Evolutionary conservation across 2,797 vertebrate species (phyloP).

Genomic region (Rhinogobio ventralis): DNA sequence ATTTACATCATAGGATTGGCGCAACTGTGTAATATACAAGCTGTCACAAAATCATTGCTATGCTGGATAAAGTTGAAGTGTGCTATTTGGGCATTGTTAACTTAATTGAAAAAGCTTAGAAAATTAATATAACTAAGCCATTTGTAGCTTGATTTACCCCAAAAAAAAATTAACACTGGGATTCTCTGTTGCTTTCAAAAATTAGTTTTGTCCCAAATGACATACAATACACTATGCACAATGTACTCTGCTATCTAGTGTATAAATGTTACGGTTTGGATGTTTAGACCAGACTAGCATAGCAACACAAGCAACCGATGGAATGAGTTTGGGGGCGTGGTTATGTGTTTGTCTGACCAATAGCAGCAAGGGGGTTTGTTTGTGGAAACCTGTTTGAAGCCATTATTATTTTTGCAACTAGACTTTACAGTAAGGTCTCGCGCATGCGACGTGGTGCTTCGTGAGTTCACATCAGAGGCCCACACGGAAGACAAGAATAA

Average conservation of each 20-base stretch:
- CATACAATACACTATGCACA: background rate
- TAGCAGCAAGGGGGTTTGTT: no score
- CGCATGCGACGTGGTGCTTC: no score
- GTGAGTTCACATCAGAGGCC: no score
- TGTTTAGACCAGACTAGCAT: background rate
- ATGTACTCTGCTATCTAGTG: background rate
- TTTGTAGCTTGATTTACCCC: background rate
- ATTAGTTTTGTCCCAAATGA: background rate
- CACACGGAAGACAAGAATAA: no score
- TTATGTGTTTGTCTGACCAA: background rate
- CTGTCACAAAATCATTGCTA: background rate
- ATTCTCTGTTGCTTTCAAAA: background rate
- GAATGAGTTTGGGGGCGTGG: background rate
- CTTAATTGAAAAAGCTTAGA: background rate
- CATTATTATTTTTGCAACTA: background rate
- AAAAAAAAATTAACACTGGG: background rate
- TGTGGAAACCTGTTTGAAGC: background rate
- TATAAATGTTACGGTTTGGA: background rate
- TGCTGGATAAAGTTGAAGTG: background rate
- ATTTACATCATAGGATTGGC: background rate
- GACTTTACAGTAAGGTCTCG: background rate
- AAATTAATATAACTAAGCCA: background rate
- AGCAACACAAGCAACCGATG: background rate
- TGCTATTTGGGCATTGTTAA: background rate
- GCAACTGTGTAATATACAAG: conserved; percentile 5